Evolutionary conservation across 2,888 invertebrate genomes (phyloP), one percentile per base, ranked within the genome.

Genomic region (Tipula vernalis): DNA sequence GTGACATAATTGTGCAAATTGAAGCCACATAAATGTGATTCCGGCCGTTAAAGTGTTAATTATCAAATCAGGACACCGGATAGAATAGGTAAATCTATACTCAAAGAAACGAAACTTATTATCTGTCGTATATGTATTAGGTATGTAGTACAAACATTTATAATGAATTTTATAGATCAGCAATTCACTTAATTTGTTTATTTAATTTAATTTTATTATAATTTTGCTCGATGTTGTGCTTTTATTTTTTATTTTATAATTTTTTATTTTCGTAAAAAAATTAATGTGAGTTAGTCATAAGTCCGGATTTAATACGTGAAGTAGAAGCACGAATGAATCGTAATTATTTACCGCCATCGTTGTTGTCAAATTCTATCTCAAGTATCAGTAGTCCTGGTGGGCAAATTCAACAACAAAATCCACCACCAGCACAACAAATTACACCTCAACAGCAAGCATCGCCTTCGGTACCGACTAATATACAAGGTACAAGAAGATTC

Each of bases 271-370:
- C 71, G 71, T 87, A 87, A 44, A 47, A 28, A 41, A 41, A 71
- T 85, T 51, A 71, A 41, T 28, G 36, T 36, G 36, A 71, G 44
- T 91, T 94, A 97, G 97, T 96, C 90, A 96, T 97, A 93, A 96
- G 96, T 91, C 96, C 96, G 88, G 96, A 97, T 91, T 93, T 97
- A 92, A 95, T 96, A 89, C 95, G 96, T 94, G 97, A 97, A 91
- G 97, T 97, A 89, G 97, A 97, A 92, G 95, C 95, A 89, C 94
- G 97, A 90, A 97, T 97, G 97, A 95, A 96, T 91, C 93, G 95
- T 89, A 95, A 95, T 90, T 95, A 96, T 91, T 93, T 96, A 89
- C 96, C 96, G 87, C 95, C 96, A 88, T 94, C 95, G 86, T 89
- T 92, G 89, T 93, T 95, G 90, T 94, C 94, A 90, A 91, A 88